phyloP scores from a whole-genome alignment of 2,113 vertebrate genomes.

The Saccopteryx leptura region DNA sequence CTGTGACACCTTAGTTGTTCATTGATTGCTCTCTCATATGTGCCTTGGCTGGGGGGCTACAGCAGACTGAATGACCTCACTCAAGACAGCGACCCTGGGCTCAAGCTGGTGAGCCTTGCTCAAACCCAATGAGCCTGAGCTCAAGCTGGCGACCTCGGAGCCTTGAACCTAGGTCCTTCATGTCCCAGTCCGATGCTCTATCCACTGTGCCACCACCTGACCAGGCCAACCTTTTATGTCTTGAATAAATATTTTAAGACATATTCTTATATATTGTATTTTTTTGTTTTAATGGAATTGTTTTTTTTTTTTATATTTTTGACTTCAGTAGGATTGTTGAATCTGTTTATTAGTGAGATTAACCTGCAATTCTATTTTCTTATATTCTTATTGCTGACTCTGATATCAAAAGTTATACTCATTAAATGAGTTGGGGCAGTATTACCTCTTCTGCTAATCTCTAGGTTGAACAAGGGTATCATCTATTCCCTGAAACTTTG shows the following conservation, averaged over 20 bases:
- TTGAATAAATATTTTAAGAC: not conserved
- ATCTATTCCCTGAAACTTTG: not conserved
- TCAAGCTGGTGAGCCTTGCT: too few species aligned
- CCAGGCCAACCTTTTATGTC: not conserved
- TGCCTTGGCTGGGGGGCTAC: too few species aligned
- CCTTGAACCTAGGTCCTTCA: too few species aligned
- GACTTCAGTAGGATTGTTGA: not conserved
- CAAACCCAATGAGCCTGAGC: too few species aligned
- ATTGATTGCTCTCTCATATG: too few species aligned
- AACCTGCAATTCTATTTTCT: conserved; percentile 40
- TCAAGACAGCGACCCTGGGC: too few species aligned
- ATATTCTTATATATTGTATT: not conserved
- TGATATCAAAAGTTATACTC: not conserved
- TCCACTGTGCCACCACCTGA: too few species aligned
- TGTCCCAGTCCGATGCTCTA: too few species aligned
- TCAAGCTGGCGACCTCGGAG: too few species aligned
- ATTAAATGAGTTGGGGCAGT: not conserved
- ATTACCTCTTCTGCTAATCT: not conserved
- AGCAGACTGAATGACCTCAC: too few species aligned
- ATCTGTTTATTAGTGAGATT: not conserved
- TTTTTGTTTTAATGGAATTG: not conserved
- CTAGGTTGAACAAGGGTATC: not conserved
- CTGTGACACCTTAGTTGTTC: too few species aligned
- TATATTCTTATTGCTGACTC: not conserved
- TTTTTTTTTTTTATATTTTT: conserved; percentile 8